Conservation (phyloP, 2,113 vertebrate species). For the Myiozetetes cayanensis region DNA sequence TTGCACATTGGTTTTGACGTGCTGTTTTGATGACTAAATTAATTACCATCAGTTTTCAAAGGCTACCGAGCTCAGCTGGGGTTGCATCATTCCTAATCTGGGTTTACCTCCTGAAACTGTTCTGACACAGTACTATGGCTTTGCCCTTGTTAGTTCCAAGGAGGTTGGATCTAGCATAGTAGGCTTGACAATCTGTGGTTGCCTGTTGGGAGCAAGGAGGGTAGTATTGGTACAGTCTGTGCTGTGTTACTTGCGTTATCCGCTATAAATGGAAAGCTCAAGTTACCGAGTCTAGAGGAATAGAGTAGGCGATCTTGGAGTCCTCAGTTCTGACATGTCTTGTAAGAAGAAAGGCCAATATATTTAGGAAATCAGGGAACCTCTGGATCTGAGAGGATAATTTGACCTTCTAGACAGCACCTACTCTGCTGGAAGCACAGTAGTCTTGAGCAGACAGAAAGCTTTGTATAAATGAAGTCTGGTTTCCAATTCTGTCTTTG, state of each 20-base stretch:
- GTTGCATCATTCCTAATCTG: neutral
- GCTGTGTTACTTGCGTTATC: neutral
- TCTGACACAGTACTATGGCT: neutral
- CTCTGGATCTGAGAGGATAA: neutral
- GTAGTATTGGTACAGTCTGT: slow-evolving; percentile 18
- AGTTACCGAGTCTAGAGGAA: neutral
- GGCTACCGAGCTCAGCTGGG: neutral
- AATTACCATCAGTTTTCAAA: slow-evolving; percentile 15
- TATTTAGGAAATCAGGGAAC: neutral
- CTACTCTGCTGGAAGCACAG: neutral
- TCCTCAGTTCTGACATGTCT: slow-evolving; percentile 5
- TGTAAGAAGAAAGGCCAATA: neutral
- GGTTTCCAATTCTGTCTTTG: neutral
- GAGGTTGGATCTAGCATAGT: neutral
- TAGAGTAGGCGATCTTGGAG: slow-evolving; percentile 30
- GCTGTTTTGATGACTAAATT: slow-evolving; percentile 8
- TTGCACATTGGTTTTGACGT: neutral
- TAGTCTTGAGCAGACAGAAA: neutral
- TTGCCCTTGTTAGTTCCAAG: neutral
- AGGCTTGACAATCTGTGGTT: neutral
- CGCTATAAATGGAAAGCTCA: slow-evolving; percentile 45
- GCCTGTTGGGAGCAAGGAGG: slow-evolving; percentile 15
- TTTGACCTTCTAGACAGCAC: neutral
- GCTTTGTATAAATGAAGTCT: neutral
- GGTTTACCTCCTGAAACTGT: neutral